phyloP scores from a whole-genome alignment of 2,797 vertebrate genomes.

The Pipistrellus pygmaeus region DNA sequence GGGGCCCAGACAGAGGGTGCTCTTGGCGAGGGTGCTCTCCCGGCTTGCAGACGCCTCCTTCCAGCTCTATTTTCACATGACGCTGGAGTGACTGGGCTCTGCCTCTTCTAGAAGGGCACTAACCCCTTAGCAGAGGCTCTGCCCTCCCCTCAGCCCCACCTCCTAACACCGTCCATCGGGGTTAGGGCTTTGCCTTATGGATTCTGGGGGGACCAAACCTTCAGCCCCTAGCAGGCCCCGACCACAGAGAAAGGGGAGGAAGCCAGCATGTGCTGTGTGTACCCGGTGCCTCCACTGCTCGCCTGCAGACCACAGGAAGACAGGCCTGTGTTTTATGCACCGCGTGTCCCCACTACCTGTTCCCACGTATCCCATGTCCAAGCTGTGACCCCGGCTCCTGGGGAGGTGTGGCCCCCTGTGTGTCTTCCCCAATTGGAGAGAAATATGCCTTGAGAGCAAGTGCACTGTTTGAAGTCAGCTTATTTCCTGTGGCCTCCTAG shows the following conservation, averaged over 20 bases:
- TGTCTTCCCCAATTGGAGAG: not conserved
- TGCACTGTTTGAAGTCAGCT: constrained; percentile 32
- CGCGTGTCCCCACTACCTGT: not conserved
- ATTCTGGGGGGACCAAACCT: not conserved
- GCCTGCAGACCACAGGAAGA: fast-evolving
- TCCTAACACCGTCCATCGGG: not conserved
- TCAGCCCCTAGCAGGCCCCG: not conserved
- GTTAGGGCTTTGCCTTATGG: not conserved
- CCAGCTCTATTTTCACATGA: not conserved
- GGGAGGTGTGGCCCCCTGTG: not conserved
- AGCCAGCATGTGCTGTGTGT: not conserved
- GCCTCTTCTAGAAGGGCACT: not conserved
- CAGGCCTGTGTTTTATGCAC: not conserved
- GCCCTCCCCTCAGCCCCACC: not conserved
- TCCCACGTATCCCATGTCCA: not conserved
- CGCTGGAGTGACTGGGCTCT: not conserved
- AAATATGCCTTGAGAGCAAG: constrained; percentile 5
- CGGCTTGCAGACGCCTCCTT: not conserved
- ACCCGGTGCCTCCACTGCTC: fast-evolving
- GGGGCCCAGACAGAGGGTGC: not conserved
- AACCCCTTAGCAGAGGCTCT: too few species aligned
- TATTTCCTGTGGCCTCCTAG: constrained; percentile 60
- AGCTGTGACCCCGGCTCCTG: not conserved
- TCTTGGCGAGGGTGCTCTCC: not conserved
- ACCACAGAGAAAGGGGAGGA: not conserved